These are phyloP conservation scores for Ciconia maguari DNA, from an alignment of 2,113 vertebrate species.

Conservation along the genomic window DNA sequence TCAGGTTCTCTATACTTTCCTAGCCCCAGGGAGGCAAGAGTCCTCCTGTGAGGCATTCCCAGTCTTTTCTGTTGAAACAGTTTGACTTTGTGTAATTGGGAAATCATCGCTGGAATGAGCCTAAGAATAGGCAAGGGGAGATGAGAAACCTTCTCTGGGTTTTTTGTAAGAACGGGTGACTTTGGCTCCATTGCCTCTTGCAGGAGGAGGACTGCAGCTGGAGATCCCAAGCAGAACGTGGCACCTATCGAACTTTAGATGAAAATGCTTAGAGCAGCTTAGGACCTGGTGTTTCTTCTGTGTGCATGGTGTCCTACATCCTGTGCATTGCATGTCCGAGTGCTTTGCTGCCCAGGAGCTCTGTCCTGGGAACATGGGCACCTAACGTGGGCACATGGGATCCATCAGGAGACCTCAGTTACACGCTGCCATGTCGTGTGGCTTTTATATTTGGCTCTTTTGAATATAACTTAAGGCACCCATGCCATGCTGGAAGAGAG, in stretches of 20 bases:
- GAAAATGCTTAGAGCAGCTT: neutral
- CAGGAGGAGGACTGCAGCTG: neutral
- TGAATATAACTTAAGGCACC: neutral
- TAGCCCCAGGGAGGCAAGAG: conserved; percentile 8
- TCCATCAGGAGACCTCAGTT: neutral
- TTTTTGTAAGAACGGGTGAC: neutral
- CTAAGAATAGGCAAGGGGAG: neutral
- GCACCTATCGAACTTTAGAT: neutral
- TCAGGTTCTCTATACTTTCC: conserved; percentile 50
- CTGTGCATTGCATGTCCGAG: fast-evolving
- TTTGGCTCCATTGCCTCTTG: neutral
- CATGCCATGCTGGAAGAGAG: neutral
- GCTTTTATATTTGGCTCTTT: neutral
- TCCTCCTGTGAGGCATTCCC: conserved; percentile 17
- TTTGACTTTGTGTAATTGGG: neutral
- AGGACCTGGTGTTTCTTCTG: neutral
- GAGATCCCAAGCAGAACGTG: neutral
- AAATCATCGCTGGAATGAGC: conserved; percentile 14
- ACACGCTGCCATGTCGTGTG: fast-evolving
- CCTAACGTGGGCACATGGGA: fast-evolving
- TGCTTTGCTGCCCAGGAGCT: neutral
- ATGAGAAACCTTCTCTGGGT: neutral
- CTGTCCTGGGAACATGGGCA: fast-evolving
- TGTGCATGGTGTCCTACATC: fast-evolving
- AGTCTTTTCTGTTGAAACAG: conserved; percentile 25